Conservation (phyloP, 2,113 vertebrate genomes). For the Potamarius usumacintae region DNA sequence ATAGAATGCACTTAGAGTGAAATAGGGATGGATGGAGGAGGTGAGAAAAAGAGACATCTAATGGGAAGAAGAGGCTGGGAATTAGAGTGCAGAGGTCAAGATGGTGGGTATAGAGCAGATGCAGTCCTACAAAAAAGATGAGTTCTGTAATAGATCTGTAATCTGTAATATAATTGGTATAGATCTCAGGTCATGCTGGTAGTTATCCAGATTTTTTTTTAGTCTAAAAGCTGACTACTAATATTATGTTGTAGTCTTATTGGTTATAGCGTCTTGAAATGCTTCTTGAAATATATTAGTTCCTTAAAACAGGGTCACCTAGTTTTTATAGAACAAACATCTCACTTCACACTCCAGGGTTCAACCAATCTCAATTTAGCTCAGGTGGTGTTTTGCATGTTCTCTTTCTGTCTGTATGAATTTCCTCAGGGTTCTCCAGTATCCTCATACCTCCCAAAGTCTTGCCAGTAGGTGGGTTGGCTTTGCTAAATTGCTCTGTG, state of each 20-base stretch:
- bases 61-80: conserved; percentile 14
- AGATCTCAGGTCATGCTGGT: background rate
- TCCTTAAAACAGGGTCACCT: background rate
- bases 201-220: background rate
- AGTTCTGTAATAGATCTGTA: background rate
- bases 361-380: background rate
- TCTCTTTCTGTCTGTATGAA: background rate
- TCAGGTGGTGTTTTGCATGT: background rate
- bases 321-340: background rate
- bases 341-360: background rate
- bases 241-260: background rate
- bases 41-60: conserved; percentile 5
- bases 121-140: background rate
- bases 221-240: background rate
- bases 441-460: background rate
- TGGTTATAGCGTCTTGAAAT: background rate
- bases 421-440: no score
- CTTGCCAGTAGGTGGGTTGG: no score
- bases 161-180: no score
- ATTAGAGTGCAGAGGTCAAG: background rate
- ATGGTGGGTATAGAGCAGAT: background rate
- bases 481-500: no score
- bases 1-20: conserved; percentile 43
- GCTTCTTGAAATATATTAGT: background rate
- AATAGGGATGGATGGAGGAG: background rate